A percentile compares a stretch with the other conserved stretches of the same genome.
Conservation (phyloP, 2,888 invertebrate genomes). For the Panopea generosa region DNA sequence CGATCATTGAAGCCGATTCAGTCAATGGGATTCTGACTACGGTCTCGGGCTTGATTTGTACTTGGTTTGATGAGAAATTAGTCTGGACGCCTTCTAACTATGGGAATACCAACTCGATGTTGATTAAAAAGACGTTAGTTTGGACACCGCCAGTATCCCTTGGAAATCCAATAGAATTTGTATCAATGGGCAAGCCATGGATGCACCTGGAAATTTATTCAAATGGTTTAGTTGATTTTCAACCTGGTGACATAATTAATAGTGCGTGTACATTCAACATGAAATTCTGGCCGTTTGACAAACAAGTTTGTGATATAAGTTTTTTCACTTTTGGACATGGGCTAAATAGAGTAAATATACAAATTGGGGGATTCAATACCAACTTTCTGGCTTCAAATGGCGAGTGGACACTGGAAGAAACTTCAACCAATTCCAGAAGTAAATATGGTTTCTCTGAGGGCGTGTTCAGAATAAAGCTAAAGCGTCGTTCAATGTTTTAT, state of each 20-base stretch:
- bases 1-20: slow-evolving; percentile 13
- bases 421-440: neutral
- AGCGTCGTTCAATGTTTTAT: neutral
- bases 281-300: slow-evolving; percentile 47
- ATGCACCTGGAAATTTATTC: slow-evolving; percentile 7
- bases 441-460: neutral
- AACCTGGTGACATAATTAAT: slow-evolving; percentile 10
- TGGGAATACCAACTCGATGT: slow-evolving; percentile 8
- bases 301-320: slow-evolving; percentile 24
- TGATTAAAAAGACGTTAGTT: slow-evolving; percentile 7
- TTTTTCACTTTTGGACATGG: slow-evolving; percentile 8
- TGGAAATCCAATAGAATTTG: slow-evolving; percentile 9
- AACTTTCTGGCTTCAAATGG: neutral
- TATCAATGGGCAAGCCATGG: neutral
- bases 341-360: neutral
- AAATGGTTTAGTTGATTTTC: slow-evolving; percentile 6
- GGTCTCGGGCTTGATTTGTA: neutral
- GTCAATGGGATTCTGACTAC: slow-evolving; percentile 21
- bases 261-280: slow-evolving; percentile 25
- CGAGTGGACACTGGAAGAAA: neutral
- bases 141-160: slow-evolving; percentile 27
- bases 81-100: slow-evolving; percentile 14
- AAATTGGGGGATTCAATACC: neutral
- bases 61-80: slow-evolving; percentile 27
- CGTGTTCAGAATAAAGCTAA: neutral